These are phyloP conservation scores for Drosophila mayri DNA, from an alignment of 1,140 invertebrate genomes.

Conservation along the genomic window DNA sequence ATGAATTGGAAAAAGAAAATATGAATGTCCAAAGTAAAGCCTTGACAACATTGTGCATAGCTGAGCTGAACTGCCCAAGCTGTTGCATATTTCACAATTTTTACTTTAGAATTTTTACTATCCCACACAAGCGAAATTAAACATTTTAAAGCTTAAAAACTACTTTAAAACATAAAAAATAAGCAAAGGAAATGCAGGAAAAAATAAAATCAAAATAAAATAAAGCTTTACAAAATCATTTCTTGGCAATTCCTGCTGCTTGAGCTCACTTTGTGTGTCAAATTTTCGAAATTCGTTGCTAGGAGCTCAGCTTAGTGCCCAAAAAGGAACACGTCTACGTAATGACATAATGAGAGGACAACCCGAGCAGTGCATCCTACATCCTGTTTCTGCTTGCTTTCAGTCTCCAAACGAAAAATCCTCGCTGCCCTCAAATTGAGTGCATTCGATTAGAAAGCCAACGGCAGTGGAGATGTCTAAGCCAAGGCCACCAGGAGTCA, in stretches of 20 bases:
- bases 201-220: too few relatives aligned
- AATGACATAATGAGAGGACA: conserved; percentile 33
- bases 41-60: background rate
- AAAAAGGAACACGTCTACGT: conserved; percentile 4
- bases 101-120: background rate
- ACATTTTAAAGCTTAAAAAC: background rate
- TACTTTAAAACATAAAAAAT: background rate
- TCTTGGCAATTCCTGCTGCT: background rate
- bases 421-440: conserved; percentile 36
- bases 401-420: background rate
- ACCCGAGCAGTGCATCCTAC: background rate
- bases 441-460: conserved; percentile 43
- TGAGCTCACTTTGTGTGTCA: background rate
- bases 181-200: too few relatives aligned
- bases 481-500: conserved; percentile 1
- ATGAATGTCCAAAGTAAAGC: background rate
- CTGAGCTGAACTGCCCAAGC: background rate
- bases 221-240: background rate
- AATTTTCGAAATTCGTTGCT: background rate
- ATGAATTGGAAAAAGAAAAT: conserved; percentile 14
- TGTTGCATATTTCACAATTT: too few relatives aligned
- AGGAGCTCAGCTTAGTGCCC: background rate
- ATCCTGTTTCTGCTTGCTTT: conserved; percentile 3
- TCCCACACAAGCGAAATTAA: background rate
- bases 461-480: conserved; percentile 18